Percentiles rank a stretch among this genome's conserved stretches.
phyloP scores from a whole-genome alignment of 1,140 invertebrate genomes.

The Rhyzopertha dominica region DNA sequence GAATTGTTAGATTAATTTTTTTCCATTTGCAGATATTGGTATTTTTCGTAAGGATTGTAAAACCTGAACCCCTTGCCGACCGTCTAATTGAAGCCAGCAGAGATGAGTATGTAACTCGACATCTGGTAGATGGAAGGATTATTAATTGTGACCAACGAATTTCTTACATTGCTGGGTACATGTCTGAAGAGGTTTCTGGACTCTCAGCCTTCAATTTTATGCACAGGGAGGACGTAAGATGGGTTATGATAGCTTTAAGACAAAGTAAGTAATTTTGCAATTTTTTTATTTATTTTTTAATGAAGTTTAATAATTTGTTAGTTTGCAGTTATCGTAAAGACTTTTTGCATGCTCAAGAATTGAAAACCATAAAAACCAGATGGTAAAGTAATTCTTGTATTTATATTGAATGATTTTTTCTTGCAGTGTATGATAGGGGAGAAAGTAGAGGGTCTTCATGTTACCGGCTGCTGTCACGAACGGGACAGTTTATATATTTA shows the following conservation, averaged over 20 bases:
- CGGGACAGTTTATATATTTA: constrained; percentile 74
- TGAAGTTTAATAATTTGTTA: no score
- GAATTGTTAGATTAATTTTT: constrained; percentile 48
- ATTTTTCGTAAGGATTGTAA: constrained; percentile 42
- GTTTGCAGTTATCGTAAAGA: no score
- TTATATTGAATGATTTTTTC: no score
- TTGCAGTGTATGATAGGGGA: constrained; percentile 74
- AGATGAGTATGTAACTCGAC: constrained; percentile 80
- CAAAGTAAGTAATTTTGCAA: constrained; percentile 74
- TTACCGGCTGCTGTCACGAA: constrained; percentile 73
- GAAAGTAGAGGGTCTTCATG: constrained; percentile 72
- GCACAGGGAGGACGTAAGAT: constrained; percentile 77
- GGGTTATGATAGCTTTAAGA: constrained; percentile 74
- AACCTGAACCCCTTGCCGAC: constrained; percentile 63
- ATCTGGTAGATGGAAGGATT: constrained; percentile 77
- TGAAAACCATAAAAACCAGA: no score
- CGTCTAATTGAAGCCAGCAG: constrained; percentile 66
- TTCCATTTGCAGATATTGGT: constrained; percentile 49
- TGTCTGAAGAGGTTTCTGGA: constrained; percentile 76
- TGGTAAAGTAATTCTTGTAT: no score
- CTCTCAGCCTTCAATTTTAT: constrained; percentile 79
- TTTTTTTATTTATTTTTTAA: no score
- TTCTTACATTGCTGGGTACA: constrained; percentile 76
- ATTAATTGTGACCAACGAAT: constrained; percentile 82
- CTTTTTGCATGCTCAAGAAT: no score